phyloP scores from a whole-genome alignment of 2,888 invertebrate species.

The Dinocampus coccinellae region DNA sequence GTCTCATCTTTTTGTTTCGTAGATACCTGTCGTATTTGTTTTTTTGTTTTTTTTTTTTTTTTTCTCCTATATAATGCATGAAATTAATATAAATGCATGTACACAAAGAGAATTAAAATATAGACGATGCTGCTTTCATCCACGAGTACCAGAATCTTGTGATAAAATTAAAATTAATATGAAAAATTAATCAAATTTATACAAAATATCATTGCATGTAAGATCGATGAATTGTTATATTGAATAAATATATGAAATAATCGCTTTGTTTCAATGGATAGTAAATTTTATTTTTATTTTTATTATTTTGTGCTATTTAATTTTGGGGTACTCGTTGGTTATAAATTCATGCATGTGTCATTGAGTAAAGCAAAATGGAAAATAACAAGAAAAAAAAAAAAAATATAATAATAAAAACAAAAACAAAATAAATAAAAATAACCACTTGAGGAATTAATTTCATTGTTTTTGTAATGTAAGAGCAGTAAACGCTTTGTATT shows the following conservation, averaged over 20 bases:
- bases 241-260: neutral
- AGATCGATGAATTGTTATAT: neutral
- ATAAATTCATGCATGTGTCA: conserved; percentile 30
- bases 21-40: conserved; percentile 47
- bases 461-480: conserved; percentile 43
- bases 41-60: conserved; percentile 39
- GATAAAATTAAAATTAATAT: conserved; percentile 11
- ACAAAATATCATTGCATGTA: conserved; percentile 3
- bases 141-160: conserved; percentile 36
- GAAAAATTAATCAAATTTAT: neutral
- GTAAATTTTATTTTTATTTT: neutral
- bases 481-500: conserved; percentile 44
- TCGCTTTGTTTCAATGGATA: too few species aligned
- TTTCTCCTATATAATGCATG: conserved; percentile 10
- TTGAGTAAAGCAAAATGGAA: neutral
- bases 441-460: neutral
- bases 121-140: neutral
- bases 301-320: conserved; percentile 21
- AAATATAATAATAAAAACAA: too few species aligned
- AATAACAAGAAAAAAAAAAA: too few species aligned
- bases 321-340: conserved; percentile 38
- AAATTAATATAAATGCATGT: conserved; percentile 17
- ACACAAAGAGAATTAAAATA: neutral
- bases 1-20: conserved; percentile 59
- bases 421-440: too few species aligned